These are phyloP conservation scores for Trichacis sp. DNA, from an alignment of 2,888 invertebrate genomes.

Conservation along the genomic window DNA sequence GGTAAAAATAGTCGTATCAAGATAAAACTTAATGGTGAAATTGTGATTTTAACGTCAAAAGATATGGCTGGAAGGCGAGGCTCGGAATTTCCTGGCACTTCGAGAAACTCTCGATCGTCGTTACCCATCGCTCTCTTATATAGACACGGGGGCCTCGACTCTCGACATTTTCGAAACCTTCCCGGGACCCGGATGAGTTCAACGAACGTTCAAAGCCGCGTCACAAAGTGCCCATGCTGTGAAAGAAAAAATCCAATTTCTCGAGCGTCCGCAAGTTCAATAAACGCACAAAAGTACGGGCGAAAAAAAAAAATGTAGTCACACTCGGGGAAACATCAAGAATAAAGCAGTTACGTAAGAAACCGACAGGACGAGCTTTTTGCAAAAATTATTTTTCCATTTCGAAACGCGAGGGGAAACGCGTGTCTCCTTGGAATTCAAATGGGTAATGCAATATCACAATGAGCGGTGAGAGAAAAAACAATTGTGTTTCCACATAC, in stretches of 20 bases:
- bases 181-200: slow-evolving; percentile 43
- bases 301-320: neutral
- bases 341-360: neutral
- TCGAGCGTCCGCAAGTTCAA: neutral
- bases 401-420: slow-evolving; percentile 27
- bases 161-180: slow-evolving; percentile 48
- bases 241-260: slow-evolving; percentile 7
- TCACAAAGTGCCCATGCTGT: slow-evolving; percentile 45
- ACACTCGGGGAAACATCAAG: neutral
- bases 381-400: slow-evolving; percentile 7
- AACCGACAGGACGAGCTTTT: neutral
- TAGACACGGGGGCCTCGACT: slow-evolving; percentile 44
- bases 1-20: no score
- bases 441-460: slow-evolving; percentile 28
- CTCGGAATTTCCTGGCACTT: slow-evolving; percentile 12
- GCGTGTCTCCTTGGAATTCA: slow-evolving; percentile 22
- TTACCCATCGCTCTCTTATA: slow-evolving; percentile 43
- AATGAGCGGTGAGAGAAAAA: slow-evolving; percentile 24
- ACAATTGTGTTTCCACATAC: slow-evolving; percentile 21
- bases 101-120: slow-evolving; percentile 21
- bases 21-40: neutral
- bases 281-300: neutral
- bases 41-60: neutral
- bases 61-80: neutral
- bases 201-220: slow-evolving; percentile 48